Conservation (phyloP, 2,888 invertebrate species). For the Helleia helle region DNA sequence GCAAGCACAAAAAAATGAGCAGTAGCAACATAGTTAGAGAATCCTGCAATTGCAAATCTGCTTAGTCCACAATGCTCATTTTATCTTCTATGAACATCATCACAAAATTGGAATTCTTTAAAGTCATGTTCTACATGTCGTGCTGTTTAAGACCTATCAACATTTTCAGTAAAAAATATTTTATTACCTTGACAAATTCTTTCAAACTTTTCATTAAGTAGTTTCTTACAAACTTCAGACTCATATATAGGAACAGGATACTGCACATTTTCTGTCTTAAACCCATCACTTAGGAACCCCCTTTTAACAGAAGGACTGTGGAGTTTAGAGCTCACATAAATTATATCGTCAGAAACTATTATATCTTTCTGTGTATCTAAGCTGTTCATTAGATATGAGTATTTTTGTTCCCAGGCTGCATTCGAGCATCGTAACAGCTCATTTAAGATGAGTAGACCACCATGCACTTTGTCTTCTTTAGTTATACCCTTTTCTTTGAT, state of each 20-base stretch:
- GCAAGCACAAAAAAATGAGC: no score
- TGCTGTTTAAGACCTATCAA: no score
- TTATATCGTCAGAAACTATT: conserved; percentile 68
- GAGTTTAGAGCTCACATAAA: conserved; percentile 73
- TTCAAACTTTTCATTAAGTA: conserved; percentile 88
- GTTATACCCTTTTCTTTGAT: conserved; percentile 84
- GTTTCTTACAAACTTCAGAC: conserved; percentile 88
- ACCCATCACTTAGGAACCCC: conserved; percentile 61
- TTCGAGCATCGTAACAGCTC: conserved; percentile 94
- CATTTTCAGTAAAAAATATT: no score
- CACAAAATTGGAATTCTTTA: no score
- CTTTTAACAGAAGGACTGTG: conserved; percentile 75
- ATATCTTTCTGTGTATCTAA: conserved; percentile 61
- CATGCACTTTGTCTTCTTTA: conserved; percentile 93
- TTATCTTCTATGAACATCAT: no score
- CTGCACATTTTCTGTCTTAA: conserved; percentile 66
- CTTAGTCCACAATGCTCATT: no score
- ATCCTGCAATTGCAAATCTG: no score
- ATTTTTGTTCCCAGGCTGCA: conserved; percentile 88
- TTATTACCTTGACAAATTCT: conserved; percentile 80
- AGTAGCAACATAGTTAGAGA: no score
- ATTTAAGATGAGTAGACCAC: conserved; percentile 92
- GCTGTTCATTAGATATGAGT: conserved; percentile 80
- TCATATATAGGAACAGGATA: conserved; percentile 80
- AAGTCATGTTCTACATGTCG: no score